Conservation (phyloP, 1,140 invertebrate species). For the Bombus waltoni region DNA sequence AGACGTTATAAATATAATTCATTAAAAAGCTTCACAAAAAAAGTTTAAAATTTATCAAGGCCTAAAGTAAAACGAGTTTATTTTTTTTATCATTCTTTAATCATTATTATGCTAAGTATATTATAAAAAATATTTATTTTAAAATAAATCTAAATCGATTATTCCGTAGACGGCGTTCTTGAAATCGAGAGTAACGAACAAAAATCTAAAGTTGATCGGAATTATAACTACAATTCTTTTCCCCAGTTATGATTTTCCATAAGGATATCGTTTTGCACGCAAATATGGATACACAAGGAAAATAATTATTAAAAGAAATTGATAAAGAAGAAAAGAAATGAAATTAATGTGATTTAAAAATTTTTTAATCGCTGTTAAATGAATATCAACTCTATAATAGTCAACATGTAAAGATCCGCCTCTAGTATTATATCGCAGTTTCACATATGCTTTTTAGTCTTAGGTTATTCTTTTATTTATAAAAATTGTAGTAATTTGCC, state of each 20-base stretch:
- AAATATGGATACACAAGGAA: neutral
- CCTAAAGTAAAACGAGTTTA: neutral
- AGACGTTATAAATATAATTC: neutral
- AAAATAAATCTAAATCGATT: neutral
- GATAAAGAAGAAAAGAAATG: neutral
- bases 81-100: neutral
- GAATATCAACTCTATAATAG: neutral
- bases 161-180: neutral
- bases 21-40: neutral
- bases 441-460: neutral
- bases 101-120: neutral
- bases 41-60: neutral
- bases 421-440: neutral
- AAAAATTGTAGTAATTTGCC: neutral
- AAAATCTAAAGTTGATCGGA: neutral
- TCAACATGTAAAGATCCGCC: neutral
- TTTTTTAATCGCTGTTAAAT: neutral
- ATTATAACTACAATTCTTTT: neutral
- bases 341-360: neutral
- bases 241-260: neutral
- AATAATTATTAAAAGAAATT: neutral
- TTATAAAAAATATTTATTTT: neutral
- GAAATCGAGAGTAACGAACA: neutral
- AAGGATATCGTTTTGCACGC: no score
- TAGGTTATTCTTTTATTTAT: constrained; percentile 38